A percentile compares a stretch with the other conserved stretches of the same genome.
phyloP scores from a whole-genome alignment of 1,140 invertebrate genomes.

The Ceratina japonica region DNA sequence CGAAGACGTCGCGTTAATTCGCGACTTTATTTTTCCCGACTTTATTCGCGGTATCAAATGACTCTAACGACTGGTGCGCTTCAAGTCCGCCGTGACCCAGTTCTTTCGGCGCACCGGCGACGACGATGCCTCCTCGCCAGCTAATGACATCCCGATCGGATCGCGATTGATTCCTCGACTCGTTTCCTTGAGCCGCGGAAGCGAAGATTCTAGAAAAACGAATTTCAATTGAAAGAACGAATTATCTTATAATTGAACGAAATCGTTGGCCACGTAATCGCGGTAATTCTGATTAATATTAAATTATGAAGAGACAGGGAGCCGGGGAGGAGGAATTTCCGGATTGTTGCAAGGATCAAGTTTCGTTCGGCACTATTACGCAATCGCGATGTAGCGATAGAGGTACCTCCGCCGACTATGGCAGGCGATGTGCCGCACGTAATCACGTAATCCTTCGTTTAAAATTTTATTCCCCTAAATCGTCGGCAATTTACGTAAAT shows the following conservation, averaged over 20 bases:
- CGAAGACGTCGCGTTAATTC: neutral
- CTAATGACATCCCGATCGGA: no score
- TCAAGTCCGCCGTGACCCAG: neutral
- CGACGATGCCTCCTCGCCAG: no score
- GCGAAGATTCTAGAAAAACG: neutral
- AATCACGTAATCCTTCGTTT: conserved; percentile 2
- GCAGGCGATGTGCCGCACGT: neutral
- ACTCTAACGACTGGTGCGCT: no score
- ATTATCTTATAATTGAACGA: no score
- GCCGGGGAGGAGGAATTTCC: neutral
- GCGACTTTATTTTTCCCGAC: neutral
- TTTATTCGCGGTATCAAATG: neutral
- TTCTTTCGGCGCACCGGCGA: neutral
- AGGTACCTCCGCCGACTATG: neutral
- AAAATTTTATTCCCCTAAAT: neutral
- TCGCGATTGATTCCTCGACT: neutral
- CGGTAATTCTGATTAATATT: neutral
- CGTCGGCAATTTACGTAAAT: neutral
- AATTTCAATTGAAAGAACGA: no score
- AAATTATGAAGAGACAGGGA: neutral
- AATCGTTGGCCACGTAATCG: no score
- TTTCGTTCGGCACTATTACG: conserved; percentile 21
- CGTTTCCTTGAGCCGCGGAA: neutral
- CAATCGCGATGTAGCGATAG: conserved; percentile 1
- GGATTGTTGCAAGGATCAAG: conserved; percentile 2